A percentile compares a stretch with the other conserved stretches of the same genome.
Evolutionary conservation across 2,888 invertebrate genomes (phyloP).

Genomic region (Nemotelus pantherinus): DNA sequence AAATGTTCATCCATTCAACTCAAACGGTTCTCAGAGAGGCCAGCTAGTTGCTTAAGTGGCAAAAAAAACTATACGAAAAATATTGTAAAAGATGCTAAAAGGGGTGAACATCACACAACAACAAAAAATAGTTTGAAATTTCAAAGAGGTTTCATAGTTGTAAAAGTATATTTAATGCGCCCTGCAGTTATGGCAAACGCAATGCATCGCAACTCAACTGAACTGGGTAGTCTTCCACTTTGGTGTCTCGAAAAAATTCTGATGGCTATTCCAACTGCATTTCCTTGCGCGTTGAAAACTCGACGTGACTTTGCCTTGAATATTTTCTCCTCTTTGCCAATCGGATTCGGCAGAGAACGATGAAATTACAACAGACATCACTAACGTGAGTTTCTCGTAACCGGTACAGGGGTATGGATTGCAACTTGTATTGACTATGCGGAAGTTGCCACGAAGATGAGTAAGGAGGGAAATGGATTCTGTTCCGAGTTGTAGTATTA

Average conservation of each 20-base stretch:
- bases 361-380: slow-evolving; percentile 41
- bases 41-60: neutral
- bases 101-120: neutral
- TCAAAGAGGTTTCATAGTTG: slow-evolving; percentile 35
- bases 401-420: neutral
- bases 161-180: slow-evolving; percentile 27
- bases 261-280: slow-evolving; percentile 9
- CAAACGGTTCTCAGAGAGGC: neutral
- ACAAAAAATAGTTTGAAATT: neutral
- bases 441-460: neutral
- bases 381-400: slow-evolving; percentile 21
- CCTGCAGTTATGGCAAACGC: neutral
- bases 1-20: neutral
- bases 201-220: neutral
- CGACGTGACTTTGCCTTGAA: neutral
- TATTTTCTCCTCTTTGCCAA: neutral
- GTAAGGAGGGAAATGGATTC: neutral
- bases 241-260: neutral
- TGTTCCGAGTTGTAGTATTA: slow-evolving; percentile 46
- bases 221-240: slow-evolving; percentile 19
- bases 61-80: neutral
- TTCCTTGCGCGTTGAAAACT: neutral
- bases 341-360: slow-evolving; percentile 1
- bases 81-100: slow-evolving; percentile 15
- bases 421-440: neutral